Base-by-base conservation (phyloP, 1,140 invertebrate species). In the Cyclargus thomasi region DNA sequence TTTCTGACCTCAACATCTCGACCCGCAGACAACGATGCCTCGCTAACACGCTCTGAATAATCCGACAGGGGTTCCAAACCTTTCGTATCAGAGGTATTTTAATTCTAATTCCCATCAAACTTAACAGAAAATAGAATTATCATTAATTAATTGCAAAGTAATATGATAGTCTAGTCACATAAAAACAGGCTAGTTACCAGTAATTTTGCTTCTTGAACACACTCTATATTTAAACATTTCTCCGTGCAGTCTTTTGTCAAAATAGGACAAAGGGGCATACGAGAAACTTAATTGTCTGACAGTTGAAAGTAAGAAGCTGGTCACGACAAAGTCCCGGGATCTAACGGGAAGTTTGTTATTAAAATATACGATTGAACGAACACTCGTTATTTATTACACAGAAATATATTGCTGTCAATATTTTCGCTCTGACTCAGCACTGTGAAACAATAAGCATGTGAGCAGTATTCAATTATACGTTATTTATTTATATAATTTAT, bases 281-380 rank as follows among this genome's bases (percentile, higher is more conserved):
- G 2, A 47, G 39, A 47, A 47, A 47, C 39, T 47, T 21, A 59
- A 59, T 59, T 20, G 55, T 59, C 55, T 59, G 55, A 11, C 20
- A 20, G 55, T 59, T 59, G 55, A 20, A 59, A 59, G 55, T 21
- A 21, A 59, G 55, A 59, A 59, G 55, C 55, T 59, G 20, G 55
- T 59, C 55, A 59, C 55, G 55, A 59, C 55, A 20, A 59, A 7
- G 18, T 47, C 39, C 14, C 55, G 17, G 55, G 18, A 59, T 59
- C 55, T 59, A 59, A 59, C 55, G 55, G 55, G 55, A 59, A 59
- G 55, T 20, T 59, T 22, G 18, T 21, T 59, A 20, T 20, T 59
- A 20, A 59, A 59, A 59, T 59, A 59, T 59, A 59, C 55, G 18
- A 59, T 7, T 59, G 55, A 18, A 21, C 55, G 18, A 22, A 59